phyloP scores from a whole-genome alignment of 2,113 vertebrate species.

The Romanogobio albipinnatus region DNA sequence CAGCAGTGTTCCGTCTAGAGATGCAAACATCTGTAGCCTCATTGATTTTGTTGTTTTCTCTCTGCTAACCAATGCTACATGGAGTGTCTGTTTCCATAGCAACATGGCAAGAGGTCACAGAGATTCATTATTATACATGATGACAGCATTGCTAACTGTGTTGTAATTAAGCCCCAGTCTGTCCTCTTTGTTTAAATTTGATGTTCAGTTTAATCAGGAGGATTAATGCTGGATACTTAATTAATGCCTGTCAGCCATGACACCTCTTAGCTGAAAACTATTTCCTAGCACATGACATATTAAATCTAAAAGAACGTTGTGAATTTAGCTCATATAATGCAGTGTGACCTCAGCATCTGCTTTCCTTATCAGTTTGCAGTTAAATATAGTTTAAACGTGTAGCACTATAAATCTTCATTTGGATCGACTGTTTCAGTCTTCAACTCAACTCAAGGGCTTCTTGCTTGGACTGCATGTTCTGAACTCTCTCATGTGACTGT shows the following conservation, averaged over 20 bases:
- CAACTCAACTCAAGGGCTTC: not conserved
- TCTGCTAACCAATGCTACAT: conserved; percentile 16
- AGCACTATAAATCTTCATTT: not conserved
- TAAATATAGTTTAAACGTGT: not conserved
- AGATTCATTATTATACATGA: conserved; percentile 46
- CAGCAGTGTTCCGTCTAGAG: not conserved
- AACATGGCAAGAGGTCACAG: conserved; percentile 39
- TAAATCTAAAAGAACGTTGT: not conserved
- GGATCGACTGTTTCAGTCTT: not conserved
- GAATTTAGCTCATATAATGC: conserved; percentile 1
- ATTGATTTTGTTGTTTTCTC: conserved; percentile 39
- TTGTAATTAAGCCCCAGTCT: conserved; percentile 37
- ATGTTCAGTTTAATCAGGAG: not conserved
- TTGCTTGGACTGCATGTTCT: not conserved
- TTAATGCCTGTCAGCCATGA: conserved; percentile 6
- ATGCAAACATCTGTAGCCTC: conserved; percentile 25
- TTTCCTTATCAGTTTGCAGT: not conserved
- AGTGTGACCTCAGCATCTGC: conserved; percentile 6
- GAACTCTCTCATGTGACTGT: not conserved
- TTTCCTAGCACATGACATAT: not conserved
- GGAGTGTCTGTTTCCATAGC: conserved; percentile 48
- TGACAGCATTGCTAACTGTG: conserved; percentile 22
- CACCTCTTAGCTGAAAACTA: conserved; percentile 15
- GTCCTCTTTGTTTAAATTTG: conserved; percentile 28
- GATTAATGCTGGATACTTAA: conserved; percentile 31